phyloP scores from a whole-genome alignment of 2,888 invertebrate genomes.

The Synergus japonicus region DNA sequence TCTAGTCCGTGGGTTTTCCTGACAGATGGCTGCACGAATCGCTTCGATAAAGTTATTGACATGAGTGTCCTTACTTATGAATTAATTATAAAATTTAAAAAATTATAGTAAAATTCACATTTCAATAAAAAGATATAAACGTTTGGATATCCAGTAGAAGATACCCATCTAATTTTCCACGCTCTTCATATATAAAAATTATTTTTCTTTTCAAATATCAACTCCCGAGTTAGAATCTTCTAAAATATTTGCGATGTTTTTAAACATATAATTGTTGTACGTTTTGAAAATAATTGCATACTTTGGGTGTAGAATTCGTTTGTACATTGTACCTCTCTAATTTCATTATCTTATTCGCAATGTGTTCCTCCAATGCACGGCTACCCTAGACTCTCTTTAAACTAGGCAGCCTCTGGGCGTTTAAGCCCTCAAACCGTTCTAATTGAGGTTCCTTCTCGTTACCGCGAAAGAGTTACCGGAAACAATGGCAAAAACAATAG shows the following conservation, averaged over 20 bases:
- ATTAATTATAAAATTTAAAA: too few relatives aligned
- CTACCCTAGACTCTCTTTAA: conserved; percentile 63
- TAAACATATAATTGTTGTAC: background rate
- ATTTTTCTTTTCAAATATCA: background rate
- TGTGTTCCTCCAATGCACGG: conserved; percentile 27
- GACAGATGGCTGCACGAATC: conserved; percentile 26
- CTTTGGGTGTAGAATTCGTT: background rate
- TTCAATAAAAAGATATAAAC: background rate
- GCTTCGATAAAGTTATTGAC: background rate
- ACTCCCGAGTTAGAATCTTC: too few relatives aligned
- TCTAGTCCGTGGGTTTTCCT: background rate
- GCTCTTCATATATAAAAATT: background rate
- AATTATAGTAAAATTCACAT: too few relatives aligned
- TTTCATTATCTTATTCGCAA: conserved; percentile 35
- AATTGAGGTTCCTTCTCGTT: conserved; percentile 77
- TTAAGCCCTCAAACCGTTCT: conserved; percentile 75
- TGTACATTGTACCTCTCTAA: conserved; percentile 6
- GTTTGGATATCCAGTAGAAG: background rate
- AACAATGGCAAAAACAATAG: conserved; percentile 72
- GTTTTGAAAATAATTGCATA: conserved; percentile 6
- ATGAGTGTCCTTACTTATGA: too few relatives aligned
- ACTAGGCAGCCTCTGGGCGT: conserved; percentile 75
- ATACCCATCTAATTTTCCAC: background rate
- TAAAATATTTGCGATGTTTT: too few relatives aligned
- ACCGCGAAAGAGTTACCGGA: conserved; percentile 72